Evolutionary conservation across 2,797 vertebrate species (phyloP), one percentile per base, ranked within the genome.

Genomic region (Naso thynnoides): DNA sequence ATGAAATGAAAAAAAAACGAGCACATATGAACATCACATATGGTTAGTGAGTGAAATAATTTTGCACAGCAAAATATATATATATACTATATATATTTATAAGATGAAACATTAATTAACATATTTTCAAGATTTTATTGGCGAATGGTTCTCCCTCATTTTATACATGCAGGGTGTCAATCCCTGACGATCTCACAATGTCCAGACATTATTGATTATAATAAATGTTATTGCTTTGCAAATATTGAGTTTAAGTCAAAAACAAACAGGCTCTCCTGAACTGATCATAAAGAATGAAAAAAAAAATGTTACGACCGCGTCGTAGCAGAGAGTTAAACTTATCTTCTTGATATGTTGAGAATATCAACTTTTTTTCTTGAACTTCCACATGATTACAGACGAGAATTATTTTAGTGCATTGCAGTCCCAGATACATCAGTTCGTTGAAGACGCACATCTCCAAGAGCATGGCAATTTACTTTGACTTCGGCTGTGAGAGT

Each of bases 1-100:
- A 94, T 93, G 97, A 97, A 97, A 96, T 94, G 95, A 95, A 97
- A 97, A 97, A 97, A 96, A 91, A 89, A 93, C 79, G 89, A 97
- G 95, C 96, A 98, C 96, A 97, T 96, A 97, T 95, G 94, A 97
- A 97, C 96, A 96, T 97, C 96, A 98, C 96, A 98, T 96, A 94
- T 96, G 95, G 96, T 98, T 97, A 97, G 97, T 98, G 95, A 97
- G 94, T 97, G 96, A 97, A 97, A 97, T 97, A 87, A 98, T 99
- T 99, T 99, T 99, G 97, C 97, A 98, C 97, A 99, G 97, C 97
- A 98, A 98, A 98, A 99, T 97, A 96, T 97, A 96, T 97, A 95
- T 95, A 94, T 86, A 84, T 88, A 84, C 78, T 90, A 89, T 91
- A 89, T 90, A 93, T 90, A 89, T 91, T 88, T 90, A 93, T 82